These are phyloP conservation scores for Spinus olivaceus DNA, from an alignment of 2,797 vertebrate genomes.

Conservation along the genomic window DNA sequence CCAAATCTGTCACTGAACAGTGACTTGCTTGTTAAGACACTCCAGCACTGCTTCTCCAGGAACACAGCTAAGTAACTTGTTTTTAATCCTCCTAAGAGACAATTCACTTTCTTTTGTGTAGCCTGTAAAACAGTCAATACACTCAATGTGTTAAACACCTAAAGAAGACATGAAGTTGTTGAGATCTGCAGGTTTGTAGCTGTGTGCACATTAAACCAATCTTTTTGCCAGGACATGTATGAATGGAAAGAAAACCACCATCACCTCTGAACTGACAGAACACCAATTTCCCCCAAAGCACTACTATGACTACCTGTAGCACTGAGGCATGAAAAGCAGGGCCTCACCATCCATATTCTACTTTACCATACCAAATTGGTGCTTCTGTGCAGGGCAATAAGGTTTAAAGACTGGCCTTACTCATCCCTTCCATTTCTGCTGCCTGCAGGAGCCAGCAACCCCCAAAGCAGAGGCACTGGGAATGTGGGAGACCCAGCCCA, in stretches of 20 bases:
- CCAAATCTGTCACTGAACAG: slow-evolving; percentile 28
- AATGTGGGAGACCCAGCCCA: not conserved
- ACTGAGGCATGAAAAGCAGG: not conserved
- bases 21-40: slow-evolving; percentile 10
- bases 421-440: not conserved
- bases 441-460: not conserved
- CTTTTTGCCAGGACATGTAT: not conserved
- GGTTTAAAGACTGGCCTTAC: not conserved
- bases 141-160: not conserved
- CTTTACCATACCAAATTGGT: not conserved
- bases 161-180: not conserved
- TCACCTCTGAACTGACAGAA: not conserved
- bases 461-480: not conserved
- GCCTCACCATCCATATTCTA: not conserved
- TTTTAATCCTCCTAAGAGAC: slow-evolving; percentile 4
- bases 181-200: not conserved
- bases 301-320: rapidly evolving
- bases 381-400: not conserved
- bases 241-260: not conserved
- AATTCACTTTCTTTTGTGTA: not conserved
- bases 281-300: not conserved
- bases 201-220: not conserved
- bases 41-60: not conserved
- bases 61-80: slow-evolving; percentile 13
- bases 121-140: not conserved